Base-by-base conservation (phyloP, 2,113 vertebrate species). In the Podarcis raffonei region DNA sequence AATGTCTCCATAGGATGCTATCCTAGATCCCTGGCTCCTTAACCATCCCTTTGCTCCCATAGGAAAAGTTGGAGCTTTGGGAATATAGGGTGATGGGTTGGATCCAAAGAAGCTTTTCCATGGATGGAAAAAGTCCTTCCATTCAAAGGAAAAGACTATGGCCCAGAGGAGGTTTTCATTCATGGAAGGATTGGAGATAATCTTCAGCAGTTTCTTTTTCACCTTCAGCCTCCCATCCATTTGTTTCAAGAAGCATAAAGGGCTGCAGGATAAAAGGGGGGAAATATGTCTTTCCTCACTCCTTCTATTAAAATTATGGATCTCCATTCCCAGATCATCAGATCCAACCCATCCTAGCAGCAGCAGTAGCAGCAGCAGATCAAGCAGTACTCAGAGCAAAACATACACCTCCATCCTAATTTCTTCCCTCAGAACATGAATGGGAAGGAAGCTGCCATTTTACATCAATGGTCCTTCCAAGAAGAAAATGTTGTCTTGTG, bases 401-500 rank as follows among this genome's bases (percentile, higher is more conserved):
- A 82, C 76, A 82, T 25, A 18, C 4, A 65, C 81, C 78, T 27
- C 27, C n/a, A 62, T 82, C 35, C 87, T 62, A 84, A 12, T 65
- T 66, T 86, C 92, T 82, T 57, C 77, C 82, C 39, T 87, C 62
- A 53, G 35, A 15, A 1, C 0, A 0, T 30, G 74, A 59, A 57
- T 1, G 69, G 90, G 35, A 0, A 0, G 48, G 3, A 89, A 48
- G 80, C 6, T 0, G 22, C 0, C 0, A 0, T 0, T 1, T 48
- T 22, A 23, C 22, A 32, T 1, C 2, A 39, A 48, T 42, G 78
- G 7, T 72, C 84, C 80, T 53, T 79, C 86, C 66, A 57, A 18
- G 18, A 87, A 90, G 22, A 69, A 75, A 3, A 76, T 83, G 94
- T 71, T 91, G 53, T 42, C 68, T 81, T 83, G 62, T 93, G 77